A percentile compares a stretch with the other conserved stretches of the same genome.
Conservation (phyloP, 2,888 invertebrate species). For the Caenorhabditis becei region DNA sequence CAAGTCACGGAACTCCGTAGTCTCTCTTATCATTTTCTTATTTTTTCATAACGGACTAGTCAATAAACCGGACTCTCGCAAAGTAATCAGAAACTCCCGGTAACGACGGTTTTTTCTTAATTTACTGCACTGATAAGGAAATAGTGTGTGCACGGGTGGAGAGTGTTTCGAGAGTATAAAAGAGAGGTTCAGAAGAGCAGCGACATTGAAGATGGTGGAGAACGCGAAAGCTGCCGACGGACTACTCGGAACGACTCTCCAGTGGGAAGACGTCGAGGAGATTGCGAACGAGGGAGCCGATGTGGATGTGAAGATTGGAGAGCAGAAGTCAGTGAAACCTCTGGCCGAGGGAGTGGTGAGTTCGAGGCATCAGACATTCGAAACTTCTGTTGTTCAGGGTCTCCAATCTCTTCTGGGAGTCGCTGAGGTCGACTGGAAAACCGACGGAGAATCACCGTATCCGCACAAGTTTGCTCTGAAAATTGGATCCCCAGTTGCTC, state of each 20-base stretch:
- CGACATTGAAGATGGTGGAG: constrained; percentile 22
- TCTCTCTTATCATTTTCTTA: neutral
- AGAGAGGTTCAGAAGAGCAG: constrained; percentile 27
- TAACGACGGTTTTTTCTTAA: constrained; percentile 10
- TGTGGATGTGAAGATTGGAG: constrained; percentile 20
- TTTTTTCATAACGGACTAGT: constrained; percentile 11
- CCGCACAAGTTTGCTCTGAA: constrained; percentile 49
- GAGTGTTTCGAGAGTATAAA: neutral
- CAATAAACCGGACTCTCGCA: constrained; percentile 13
- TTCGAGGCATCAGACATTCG: neutral
- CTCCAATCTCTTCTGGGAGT: constrained; percentile 63
- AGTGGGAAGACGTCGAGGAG: constrained; percentile 55
- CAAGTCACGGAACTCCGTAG: neutral
- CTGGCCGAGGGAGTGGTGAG: constrained; percentile 59
- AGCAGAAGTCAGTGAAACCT: constrained; percentile 39
- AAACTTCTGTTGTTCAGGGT: constrained; percentile 34
- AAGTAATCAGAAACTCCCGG: constrained; percentile 3
- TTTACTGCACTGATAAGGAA: constrained; percentile 5
- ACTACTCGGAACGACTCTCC: constrained; percentile 41
- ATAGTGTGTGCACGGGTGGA: neutral
- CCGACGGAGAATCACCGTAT: constrained; percentile 5
- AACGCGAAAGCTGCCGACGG: constrained; percentile 26
- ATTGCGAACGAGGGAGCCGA: constrained; percentile 19
- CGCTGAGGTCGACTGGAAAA: constrained; percentile 38
- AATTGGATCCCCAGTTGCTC: constrained; percentile 59